phyloP scores from a whole-genome alignment of 2,113 vertebrate genomes.

The Artemisiospiza belli region DNA sequence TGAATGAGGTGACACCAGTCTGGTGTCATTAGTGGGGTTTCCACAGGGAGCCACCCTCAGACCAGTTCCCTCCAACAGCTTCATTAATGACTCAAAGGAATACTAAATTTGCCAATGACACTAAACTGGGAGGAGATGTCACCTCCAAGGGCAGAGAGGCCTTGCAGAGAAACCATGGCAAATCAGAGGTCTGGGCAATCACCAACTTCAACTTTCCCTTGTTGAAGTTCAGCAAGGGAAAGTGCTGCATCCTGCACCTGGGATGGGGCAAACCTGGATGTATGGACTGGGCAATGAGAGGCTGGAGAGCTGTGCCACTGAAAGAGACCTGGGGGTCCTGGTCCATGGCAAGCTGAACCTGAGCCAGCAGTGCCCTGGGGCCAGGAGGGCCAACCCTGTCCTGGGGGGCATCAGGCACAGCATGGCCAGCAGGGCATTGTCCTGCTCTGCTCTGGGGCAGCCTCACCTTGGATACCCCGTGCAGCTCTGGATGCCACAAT shows the following conservation, averaged over 20 bases:
- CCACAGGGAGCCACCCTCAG: not conserved
- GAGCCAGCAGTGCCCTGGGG: not conserved
- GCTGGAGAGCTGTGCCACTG: fast-evolving
- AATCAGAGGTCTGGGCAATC: not conserved
- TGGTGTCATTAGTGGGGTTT: not conserved
- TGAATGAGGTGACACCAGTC: not conserved
- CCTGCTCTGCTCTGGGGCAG: fast-evolving
- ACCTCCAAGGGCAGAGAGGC: not conserved
- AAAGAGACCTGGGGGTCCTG: not conserved
- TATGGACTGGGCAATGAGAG: not conserved
- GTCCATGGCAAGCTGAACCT: not conserved
- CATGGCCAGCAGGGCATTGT: fast-evolving
- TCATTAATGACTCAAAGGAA: not conserved
- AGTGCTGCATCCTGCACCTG: not conserved
- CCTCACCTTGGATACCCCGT: not conserved
- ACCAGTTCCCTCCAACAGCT: not conserved
- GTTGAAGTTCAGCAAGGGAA: not conserved
- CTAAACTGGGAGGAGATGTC: not conserved
- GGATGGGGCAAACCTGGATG: not conserved
- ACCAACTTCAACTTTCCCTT: not conserved
- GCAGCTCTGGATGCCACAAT: not conserved
- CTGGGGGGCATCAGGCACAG: not conserved
- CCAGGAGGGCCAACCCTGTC: not conserved
- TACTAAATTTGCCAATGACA: not conserved
- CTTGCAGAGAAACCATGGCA: not conserved